Evolutionary conservation across 2,113 vertebrate species (phyloP).

Genomic region (Zapus hudsonius): DNA sequence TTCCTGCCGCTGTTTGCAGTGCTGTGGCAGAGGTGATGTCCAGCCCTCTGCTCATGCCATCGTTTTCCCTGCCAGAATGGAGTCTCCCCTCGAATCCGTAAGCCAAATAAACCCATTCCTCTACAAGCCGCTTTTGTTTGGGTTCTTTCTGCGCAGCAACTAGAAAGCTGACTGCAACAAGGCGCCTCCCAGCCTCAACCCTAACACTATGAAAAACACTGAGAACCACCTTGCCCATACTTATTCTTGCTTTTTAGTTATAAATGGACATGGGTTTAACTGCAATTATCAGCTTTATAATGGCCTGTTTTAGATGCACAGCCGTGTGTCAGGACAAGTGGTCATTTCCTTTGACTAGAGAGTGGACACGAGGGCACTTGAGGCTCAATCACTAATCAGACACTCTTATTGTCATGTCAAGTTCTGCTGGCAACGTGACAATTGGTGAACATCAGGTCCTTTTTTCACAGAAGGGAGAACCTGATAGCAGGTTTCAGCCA

Average conservation of each 20-base stretch:
- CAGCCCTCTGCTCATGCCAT: no score
- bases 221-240: neutral
- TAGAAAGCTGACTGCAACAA: no score
- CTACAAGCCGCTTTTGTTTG: no score
- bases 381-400: neutral
- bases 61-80: no score
- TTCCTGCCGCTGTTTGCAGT: no score
- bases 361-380: neutral
- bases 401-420: neutral
- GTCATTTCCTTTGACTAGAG: neutral
- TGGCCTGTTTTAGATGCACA: neutral
- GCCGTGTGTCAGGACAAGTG: neutral
- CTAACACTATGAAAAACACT: neutral
- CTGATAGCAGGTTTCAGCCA: no score
- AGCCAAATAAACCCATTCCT: no score
- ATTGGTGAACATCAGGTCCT: neutral
- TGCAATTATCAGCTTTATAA: neutral
- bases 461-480: neutral
- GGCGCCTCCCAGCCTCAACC: no score
- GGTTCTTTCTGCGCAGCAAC: no score
- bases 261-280: neutral
- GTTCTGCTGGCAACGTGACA: neutral
- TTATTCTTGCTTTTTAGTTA: neutral
- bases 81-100: no score
- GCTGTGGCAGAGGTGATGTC: no score